phyloP scores from a whole-genome alignment of 2,797 vertebrate species.

The Leucoraja ocellata region DNA sequence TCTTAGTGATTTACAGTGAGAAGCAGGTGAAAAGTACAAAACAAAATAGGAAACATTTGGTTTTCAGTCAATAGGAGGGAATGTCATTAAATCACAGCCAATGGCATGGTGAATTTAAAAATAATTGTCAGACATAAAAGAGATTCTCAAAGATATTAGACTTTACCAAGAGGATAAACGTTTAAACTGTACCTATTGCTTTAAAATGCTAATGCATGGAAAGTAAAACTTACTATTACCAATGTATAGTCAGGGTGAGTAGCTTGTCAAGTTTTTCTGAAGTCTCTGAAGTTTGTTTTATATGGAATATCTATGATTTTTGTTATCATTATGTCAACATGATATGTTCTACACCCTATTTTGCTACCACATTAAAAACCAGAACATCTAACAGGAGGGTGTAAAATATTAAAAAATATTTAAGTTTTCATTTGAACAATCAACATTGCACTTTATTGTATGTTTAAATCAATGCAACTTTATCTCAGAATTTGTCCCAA shows the following conservation, averaged over 20 bases:
- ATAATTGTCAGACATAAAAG: not conserved
- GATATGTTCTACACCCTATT: too few relatives aligned
- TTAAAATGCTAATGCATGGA: not conserved
- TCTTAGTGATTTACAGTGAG: slow-evolving; percentile 79
- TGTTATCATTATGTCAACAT: too few relatives aligned
- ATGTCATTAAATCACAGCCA: slow-evolving; percentile 28
- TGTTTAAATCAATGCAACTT: not conserved
- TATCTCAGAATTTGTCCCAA: not conserved
- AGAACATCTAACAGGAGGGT: not conserved
- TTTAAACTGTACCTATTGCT: not conserved
- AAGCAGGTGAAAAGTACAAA: slow-evolving; percentile 91
- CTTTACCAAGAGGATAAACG: not conserved
- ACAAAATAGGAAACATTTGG: slow-evolving; percentile 59
- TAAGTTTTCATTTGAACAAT: not conserved
- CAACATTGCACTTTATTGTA: not conserved
- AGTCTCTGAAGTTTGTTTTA: not conserved
- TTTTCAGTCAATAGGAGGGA: slow-evolving; percentile 50
- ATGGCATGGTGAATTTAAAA: not conserved
- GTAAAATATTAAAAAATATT: not conserved
- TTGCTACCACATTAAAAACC: not conserved
- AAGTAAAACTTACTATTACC: not conserved
- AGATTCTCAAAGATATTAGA: not conserved
- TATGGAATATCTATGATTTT: not conserved
- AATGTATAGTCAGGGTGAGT: not conserved
- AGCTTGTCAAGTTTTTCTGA: not conserved